Percentiles rank a stretch among this genome's conserved stretches.
Conservation (phyloP, 2,113 vertebrate genomes). For the Pseudolaguvia tuberculata region DNA sequence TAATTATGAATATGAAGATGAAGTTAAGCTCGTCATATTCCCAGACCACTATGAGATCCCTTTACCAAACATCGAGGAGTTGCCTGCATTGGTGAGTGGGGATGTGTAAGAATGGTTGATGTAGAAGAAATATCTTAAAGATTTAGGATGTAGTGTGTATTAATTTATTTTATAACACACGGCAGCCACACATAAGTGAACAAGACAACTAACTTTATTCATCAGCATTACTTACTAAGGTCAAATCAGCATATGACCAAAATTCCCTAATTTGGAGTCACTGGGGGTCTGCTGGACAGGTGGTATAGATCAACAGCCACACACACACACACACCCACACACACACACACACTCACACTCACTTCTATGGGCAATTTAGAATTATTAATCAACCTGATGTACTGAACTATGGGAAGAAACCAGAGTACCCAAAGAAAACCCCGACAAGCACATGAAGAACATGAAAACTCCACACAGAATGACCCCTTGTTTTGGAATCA, state of each 20-base stretch:
- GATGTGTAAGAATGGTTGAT: slow-evolving; percentile 51
- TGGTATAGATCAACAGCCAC: no score
- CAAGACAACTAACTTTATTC: background rate
- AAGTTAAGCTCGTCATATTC: slow-evolving; percentile 96
- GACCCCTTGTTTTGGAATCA: no score
- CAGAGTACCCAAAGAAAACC: no score
- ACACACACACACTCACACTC: no score
- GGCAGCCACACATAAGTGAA: background rate
- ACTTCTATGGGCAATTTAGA: no score
- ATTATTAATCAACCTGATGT: no score
- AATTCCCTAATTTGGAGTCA: no score
- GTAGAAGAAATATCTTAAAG: background rate
- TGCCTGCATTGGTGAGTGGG: slow-evolving; percentile 95
- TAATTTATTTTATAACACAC: slow-evolving; percentile 16
- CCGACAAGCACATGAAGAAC: no score
- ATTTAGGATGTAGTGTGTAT: background rate
- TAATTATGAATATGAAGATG: slow-evolving; percentile 94
- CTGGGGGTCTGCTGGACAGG: no score
- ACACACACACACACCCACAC: no score
- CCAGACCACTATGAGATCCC: slow-evolving; percentile 98
- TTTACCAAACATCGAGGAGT: slow-evolving; percentile 97
- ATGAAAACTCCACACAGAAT: no score
- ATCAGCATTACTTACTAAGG: background rate
- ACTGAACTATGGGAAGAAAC: no score
- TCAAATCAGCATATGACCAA: background rate